phyloP scores from a whole-genome alignment of 2,113 vertebrate species.

The Corythornis vintsioides region DNA sequence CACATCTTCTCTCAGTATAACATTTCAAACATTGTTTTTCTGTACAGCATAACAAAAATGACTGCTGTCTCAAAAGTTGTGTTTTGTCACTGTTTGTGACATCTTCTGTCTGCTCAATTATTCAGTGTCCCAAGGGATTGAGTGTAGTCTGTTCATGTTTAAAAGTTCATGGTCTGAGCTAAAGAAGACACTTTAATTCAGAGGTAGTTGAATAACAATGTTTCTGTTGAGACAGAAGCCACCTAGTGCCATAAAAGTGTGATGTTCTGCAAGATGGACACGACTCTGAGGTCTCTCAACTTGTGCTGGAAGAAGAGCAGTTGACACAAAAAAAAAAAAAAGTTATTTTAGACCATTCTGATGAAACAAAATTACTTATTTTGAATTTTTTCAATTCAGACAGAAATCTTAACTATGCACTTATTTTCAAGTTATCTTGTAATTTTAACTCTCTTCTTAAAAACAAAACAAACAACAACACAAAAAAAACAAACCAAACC shows the following conservation, averaged over 20 bases:
- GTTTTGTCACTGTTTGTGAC: conserved; percentile 1
- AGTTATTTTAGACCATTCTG: background rate
- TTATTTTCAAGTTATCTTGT: background rate
- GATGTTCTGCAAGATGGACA: background rate
- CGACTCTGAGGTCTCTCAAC: background rate
- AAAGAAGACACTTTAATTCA: background rate
- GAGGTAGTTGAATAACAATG: background rate
- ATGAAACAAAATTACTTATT: background rate
- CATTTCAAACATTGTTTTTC: background rate
- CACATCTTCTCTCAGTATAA: background rate
- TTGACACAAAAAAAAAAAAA: background rate
- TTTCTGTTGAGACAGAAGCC: background rate
- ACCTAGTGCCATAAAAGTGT: background rate
- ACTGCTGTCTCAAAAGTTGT: background rate
- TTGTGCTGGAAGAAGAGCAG: background rate
- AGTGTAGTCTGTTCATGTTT: background rate
- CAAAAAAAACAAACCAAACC: no score
- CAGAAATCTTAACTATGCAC: background rate
- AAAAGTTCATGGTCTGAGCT: background rate
- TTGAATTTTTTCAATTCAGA: background rate
- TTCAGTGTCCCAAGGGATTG: background rate
- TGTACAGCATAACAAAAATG: background rate
- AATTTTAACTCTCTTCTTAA: background rate
- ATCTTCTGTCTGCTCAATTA: background rate
- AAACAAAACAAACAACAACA: no score